Base-by-base conservation (phyloP, 35 echinoderm and acorn worm species). In the Acanthaster planci region DNA sequence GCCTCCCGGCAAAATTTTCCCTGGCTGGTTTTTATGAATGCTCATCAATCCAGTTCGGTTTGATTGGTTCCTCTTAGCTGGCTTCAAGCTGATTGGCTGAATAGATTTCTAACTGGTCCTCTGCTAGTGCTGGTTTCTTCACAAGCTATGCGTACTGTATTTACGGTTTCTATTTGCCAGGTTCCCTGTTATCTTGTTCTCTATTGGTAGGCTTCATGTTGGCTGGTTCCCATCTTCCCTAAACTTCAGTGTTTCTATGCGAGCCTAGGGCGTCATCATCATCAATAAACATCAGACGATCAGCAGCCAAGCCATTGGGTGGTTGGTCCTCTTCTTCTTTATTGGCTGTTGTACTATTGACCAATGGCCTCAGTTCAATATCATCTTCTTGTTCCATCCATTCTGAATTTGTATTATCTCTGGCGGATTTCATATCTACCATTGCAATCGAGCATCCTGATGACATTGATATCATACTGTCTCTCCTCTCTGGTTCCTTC, bases 381-480 rank as follows among this genome's bases (percentile, higher is more conserved):
- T 94, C 92, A 34, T 97, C 94, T 18, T 85, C 81, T 27, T 91
- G 30, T 51, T 89, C 83, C 87, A 92, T 85, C 91, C 91, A 93
- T 37, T 90, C 76, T 4, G 94, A 86, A 30, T 86, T 92, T 79
- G 85, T 89, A 22, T 92, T 81, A 16, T 88, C 86, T 21, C 60
- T 81, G 38, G 89, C 60, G 7, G 52, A 40, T 32, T 67, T 79
- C 94, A 97, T 89, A 75, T 97, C 89, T 5, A 97, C 86, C 94
- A 97, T 97, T 18, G 88, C 90, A 37, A 78, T 83, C 17, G 94
- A 97, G 56, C 90, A 92, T 18, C 94, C 94, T 37, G 94, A 97
- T 9, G 90, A 92, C 16, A 97, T 36, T 21, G 90, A 93, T 53
- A 86, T 72, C 90, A 97, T 97, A 54, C 90, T 92, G 80, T 97